phyloP scores from a whole-genome alignment of 1,140 invertebrate genomes.

The Phortica variegata region DNA sequence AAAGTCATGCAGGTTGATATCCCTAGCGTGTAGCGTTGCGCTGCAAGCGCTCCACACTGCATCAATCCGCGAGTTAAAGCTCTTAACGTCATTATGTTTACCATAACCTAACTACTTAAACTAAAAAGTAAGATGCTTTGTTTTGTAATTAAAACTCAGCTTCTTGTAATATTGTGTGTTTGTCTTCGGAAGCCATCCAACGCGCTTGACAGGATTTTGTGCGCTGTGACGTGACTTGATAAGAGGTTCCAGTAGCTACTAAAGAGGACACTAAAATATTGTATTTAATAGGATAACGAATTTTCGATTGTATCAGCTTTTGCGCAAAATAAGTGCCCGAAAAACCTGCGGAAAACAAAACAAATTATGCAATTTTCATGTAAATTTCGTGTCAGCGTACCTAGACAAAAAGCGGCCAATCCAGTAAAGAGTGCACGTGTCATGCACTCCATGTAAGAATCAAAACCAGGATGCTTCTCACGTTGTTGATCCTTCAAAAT shows the following conservation, averaged over 20 bases:
- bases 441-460: slow-evolving; percentile 61
- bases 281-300: slow-evolving; percentile 53
- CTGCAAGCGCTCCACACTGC: too few relatives aligned
- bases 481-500: slow-evolving; percentile 56
- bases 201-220: slow-evolving; percentile 58
- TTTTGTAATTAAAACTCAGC: slow-evolving; percentile 1
- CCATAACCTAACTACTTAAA: slow-evolving; percentile 27
- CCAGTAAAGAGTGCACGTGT: slow-evolving; percentile 59
- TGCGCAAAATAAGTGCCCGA: slow-evolving; percentile 58
- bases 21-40: too few relatives aligned
- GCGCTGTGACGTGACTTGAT: slow-evolving; percentile 55
- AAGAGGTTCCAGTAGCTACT: slow-evolving; percentile 44
- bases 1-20: background rate
- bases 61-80: too few relatives aligned
- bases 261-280: slow-evolving; percentile 56
- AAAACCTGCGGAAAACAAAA: slow-evolving; percentile 49
- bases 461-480: slow-evolving; percentile 59
- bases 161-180: slow-evolving; percentile 57
- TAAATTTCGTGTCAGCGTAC: slow-evolving; percentile 28
- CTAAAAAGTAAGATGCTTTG: too few relatives aligned
- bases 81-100: slow-evolving; percentile 10
- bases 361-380: slow-evolving; percentile 43
- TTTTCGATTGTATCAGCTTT: slow-evolving; percentile 47
- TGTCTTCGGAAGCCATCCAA: slow-evolving; percentile 59
- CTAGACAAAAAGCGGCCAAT: slow-evolving; percentile 57